Base-by-base conservation (phyloP, 2,888 invertebrate species). In the Xestoiulus laeticollis region DNA sequence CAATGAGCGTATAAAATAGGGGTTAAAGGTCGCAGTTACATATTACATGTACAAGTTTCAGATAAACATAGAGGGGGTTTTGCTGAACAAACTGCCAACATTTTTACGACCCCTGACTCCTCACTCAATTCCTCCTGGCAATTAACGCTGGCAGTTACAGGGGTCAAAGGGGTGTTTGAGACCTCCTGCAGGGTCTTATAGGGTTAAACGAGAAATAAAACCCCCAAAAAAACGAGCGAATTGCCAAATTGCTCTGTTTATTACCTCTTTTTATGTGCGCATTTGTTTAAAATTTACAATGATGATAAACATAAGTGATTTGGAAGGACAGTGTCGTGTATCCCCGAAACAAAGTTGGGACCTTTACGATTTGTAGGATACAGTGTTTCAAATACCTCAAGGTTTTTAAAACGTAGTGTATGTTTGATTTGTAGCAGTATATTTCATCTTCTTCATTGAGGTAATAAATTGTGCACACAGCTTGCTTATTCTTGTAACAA, bases 181-280 rank as follows among this genome's bases (percentile, higher is more conserved):
- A 68, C 68, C 68, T 68, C 59, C 59, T 59, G n/a, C 59, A n/a
- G 19, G 59, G 59, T 59, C 59, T 59, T 0, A 68, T n/a, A 26
- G 68, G 68, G 68, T 68, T 68, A 68, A 68, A 26, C 68, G 68
- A 68, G 68, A 22, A 26, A 68, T 68, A 68, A 68, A 68, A 10
- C 10, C 4, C 48, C n/a, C n/a, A n/a, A 48, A 68, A 68, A 68
- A 68, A 68, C n/a, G 26, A 10, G 26, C 22, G 10, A 68, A 68
- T 53, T 16, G 53, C 53, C 53, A n/a, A 53, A 53, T 68, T 68
- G 68, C 68, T 68, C 26, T 3, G 68, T 68, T 68, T 68, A 68
- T 68, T 68, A 68, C 68, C 68, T 68, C 6, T 19, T 59, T 59
- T 59, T 59, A 5, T 59, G 48, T 10, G 48, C 10, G 48, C 48